Conservation (phyloP, 2,113 vertebrate genomes). For the Malurus alboscapulatus region DNA sequence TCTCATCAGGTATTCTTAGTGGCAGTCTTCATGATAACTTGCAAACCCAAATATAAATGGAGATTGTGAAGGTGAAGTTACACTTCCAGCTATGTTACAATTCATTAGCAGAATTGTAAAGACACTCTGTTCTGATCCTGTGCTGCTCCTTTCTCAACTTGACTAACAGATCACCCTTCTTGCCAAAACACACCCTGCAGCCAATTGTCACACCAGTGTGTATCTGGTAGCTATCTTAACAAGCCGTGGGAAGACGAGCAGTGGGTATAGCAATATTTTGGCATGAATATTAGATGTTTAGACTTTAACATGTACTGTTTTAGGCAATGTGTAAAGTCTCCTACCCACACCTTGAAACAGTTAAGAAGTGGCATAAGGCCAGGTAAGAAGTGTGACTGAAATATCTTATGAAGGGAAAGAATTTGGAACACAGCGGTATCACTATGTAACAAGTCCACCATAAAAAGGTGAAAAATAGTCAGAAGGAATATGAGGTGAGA, state of each 20-base stretch:
- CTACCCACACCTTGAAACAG: constrained; percentile 29
- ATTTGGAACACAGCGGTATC: neutral
- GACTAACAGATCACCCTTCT: constrained; percentile 8
- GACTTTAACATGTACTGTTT: neutral
- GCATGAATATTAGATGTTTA: constrained; percentile 12
- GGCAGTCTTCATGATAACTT: neutral
- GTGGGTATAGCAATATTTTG: neutral
- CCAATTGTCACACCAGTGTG: neutral
- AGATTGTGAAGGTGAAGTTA: neutral
- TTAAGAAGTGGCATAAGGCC: constrained; percentile 9
- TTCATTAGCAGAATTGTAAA: neutral
- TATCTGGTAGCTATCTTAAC: neutral
- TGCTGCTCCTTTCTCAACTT: constrained; percentile 8
- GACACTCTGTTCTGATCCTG: neutral
- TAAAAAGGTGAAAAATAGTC: constrained; percentile 3
- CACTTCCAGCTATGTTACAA: neutral
- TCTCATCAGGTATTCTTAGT: neutral
- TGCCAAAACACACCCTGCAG: constrained; percentile 32
- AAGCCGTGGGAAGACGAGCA: neutral
- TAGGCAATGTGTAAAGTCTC: neutral
- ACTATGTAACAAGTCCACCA: neutral
- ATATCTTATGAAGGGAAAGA: neutral
- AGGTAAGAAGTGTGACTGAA: constrained; percentile 20
- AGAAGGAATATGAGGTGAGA: neutral
- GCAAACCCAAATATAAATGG: neutral